Base-by-base conservation (phyloP, 2,888 invertebrate genomes). In the Agriopis aurantiaria region DNA sequence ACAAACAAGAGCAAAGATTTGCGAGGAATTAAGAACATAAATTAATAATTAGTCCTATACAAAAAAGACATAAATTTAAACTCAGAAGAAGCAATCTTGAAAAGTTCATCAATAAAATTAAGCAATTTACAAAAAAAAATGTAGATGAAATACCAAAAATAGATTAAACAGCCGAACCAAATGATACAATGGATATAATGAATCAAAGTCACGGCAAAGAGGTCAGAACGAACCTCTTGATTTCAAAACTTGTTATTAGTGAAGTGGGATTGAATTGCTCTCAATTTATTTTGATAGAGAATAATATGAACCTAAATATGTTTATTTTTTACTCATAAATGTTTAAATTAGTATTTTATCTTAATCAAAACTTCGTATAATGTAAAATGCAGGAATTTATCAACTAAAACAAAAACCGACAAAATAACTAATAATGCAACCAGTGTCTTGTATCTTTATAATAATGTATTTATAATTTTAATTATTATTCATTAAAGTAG, bases 181-280 rank as follows among this genome's bases (percentile, higher is more conserved):
- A 65, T 64, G 51, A 67, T 68, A 71, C 69, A 71, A 69, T 71
- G 53, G 45, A 53, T 53, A 49, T 66, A 71, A 73, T 73, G 71
- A 57, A 69, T 73, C 73, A 73, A 73, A 71, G 71, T 73, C 73
- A 73, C 63, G 61, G 59, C 69, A 49, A 69, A 53, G 66, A 63
- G 70, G 73, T 71, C 73, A 66, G 53, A 67, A 69, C 71, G 49
- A 64, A 68, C 58, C 55, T 65, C 64, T 71, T 71, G 68, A 65
- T 68, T 71, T 71, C 67, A 64, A 46, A 68, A 61, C 65, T 61
- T 64, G 59, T 71, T 71, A 67, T 63, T 51, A 56, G 48, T 66
- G 45, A 61, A 72, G 68, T 70, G 48, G 51, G 56, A 51, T 62
- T 65, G 56, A n/a, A 69, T 65, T 65, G 61, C 61, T 57, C 52